Conservation (phyloP, 2,888 invertebrate genomes). For the Troglohyphantes excavatus region DNA sequence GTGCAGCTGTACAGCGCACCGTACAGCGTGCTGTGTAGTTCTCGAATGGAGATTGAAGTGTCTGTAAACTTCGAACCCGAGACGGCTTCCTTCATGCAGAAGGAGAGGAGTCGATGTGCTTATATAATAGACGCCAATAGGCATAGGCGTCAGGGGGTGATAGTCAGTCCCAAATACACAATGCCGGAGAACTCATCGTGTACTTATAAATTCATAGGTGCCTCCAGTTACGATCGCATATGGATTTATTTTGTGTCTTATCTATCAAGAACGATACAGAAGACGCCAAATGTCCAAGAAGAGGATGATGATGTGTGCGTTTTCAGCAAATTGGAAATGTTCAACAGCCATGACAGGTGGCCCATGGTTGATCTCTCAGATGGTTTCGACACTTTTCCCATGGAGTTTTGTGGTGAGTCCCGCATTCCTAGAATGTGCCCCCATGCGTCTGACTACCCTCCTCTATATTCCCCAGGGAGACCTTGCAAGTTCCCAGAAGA, state of each 20-base stretch:
- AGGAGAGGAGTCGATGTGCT: constrained; percentile 77
- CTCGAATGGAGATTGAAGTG: constrained; percentile 88
- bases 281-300: constrained; percentile 39
- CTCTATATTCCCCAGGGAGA: constrained; percentile 79
- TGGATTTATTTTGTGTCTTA: constrained; percentile 95
- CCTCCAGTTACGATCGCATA: constrained; percentile 83
- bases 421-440: constrained; percentile 80
- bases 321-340: constrained; percentile 79
- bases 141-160: constrained; percentile 70
- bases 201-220: constrained; percentile 88
- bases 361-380: constrained; percentile 82
- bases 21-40: constrained; percentile 90
- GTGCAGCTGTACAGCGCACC: constrained; percentile 91
- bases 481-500: constrained; percentile 84
- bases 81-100: constrained; percentile 80
- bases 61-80: constrained; percentile 88
- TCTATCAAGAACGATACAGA: constrained; percentile 86
- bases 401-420: constrained; percentile 84
- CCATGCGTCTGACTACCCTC: constrained; percentile 80
- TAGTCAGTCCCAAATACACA: constrained; percentile 84
- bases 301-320: constrained; percentile 73
- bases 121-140: constrained; percentile 75
- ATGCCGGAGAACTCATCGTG: constrained; percentile 92
- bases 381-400: constrained; percentile 84
- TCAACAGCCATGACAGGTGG: constrained; percentile 70